Evolutionary conservation across 2,113 vertebrate genomes (phyloP).

Genomic region (Cyanistes caeruleus): DNA sequence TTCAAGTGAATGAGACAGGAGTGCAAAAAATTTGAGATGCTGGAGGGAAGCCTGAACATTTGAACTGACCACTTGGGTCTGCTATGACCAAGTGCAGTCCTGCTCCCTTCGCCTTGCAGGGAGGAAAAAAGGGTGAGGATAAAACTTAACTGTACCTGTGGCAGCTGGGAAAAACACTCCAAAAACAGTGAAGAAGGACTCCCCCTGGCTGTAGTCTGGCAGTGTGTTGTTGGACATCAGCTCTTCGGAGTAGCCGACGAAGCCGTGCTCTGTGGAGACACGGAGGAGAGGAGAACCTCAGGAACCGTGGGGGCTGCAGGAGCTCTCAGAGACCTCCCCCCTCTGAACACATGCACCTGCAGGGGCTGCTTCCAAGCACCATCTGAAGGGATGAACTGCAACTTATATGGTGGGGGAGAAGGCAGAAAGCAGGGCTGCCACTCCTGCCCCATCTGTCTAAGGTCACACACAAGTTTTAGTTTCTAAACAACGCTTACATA

Average conservation of each 20-base stretch:
- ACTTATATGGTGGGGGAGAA: not conserved
- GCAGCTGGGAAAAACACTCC: constrained; percentile 97
- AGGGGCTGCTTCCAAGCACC: not conserved
- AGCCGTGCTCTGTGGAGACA: constrained; percentile 84
- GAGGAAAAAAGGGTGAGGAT: not conserved
- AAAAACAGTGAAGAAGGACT: constrained; percentile 95
- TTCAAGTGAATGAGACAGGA: not conserved
- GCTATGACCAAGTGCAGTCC: accelerated
- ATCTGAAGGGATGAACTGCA: not conserved
- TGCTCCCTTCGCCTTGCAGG: accelerated
- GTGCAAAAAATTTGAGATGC: not conserved
- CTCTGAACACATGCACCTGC: not conserved
- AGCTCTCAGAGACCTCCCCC: not conserved
- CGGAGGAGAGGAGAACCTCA: not conserved
- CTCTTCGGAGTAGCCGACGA: constrained; percentile 86
- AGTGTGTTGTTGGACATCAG: constrained; percentile 85
- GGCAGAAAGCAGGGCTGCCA: not conserved
- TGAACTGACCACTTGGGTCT: not conserved
- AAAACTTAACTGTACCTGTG: constrained; percentile 81
- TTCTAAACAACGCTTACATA: not conserved
- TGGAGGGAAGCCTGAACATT: not conserved
- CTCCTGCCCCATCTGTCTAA: not conserved
- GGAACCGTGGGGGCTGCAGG: not conserved
- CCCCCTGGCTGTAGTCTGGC: constrained; percentile 89
- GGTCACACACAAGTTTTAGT: not conserved